A percentile compares a stretch with the other conserved stretches of the same genome.
These are phyloP conservation scores for Melitaea athalia DNA, from an alignment of 2,888 invertebrate species.

Conservation along the genomic window DNA sequence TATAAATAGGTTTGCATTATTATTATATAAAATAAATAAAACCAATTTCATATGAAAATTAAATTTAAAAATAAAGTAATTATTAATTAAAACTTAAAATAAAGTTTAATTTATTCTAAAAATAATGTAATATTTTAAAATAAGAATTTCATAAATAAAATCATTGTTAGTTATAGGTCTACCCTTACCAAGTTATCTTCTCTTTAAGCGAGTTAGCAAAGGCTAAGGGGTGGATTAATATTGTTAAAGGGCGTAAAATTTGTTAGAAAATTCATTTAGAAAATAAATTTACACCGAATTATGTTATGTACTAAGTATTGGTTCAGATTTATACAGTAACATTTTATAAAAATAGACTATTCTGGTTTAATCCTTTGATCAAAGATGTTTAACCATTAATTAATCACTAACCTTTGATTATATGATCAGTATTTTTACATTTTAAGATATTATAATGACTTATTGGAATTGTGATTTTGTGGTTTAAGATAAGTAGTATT, in stretches of 20 bases:
- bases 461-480: no score
- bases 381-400: no score
- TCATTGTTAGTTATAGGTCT: neutral
- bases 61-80: no score
- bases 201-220: conserved; percentile 22
- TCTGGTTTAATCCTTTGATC: no score
- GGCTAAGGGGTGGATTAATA: conserved; percentile 36
- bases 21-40: no score
- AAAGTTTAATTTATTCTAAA: neutral
- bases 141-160: neutral
- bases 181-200: conserved; percentile 2
- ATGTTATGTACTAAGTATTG: neutral
- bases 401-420: no score
- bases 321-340: neutral
- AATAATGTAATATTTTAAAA: neutral
- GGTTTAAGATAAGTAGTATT: no score
- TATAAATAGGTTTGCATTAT: no score
- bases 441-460: no score
- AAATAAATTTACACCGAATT: conserved; percentile 20
- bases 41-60: no score
- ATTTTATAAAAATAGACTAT: neutral
- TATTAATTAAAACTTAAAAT: neutral
- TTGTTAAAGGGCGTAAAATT: conserved; percentile 35
- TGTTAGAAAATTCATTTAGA: conserved; percentile 34
- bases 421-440: no score